A percentile compares a stretch with the other conserved stretches of the same genome.
phyloP scores from a whole-genome alignment of 2,113 vertebrate species.

The Gavia stellata region DNA sequence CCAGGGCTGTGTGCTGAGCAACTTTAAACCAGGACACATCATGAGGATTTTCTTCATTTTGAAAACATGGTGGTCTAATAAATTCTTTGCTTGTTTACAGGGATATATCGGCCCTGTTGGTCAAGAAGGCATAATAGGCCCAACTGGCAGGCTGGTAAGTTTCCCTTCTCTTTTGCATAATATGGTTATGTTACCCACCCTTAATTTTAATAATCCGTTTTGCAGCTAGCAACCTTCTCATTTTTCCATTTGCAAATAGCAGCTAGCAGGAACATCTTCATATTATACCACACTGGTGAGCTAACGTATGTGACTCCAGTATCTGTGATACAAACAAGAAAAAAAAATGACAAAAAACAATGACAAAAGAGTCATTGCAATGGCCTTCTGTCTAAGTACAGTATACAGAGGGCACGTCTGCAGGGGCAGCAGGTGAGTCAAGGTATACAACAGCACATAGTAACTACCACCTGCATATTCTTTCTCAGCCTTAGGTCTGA shows the following conservation, averaged over 20 bases:
- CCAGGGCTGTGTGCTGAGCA: not conserved
- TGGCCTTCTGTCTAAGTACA: not conserved
- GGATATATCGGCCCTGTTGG: slow-evolving; percentile 87
- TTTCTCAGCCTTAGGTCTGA: not conserved
- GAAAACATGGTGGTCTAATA: not conserved
- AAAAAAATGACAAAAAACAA: not conserved
- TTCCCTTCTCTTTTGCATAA: not conserved
- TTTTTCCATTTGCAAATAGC: not conserved
- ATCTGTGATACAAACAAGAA: not conserved
- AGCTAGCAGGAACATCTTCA: not conserved
- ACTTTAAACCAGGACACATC: not conserved
- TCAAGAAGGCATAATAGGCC: slow-evolving; percentile 85
- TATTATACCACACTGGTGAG: not conserved
- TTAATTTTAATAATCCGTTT: not conserved
- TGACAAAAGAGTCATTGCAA: not conserved
- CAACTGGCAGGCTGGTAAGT: slow-evolving; percentile 83
- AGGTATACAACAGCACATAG: not conserved
- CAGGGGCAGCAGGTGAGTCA: not conserved
- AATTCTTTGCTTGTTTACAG: slow-evolving; percentile 71
- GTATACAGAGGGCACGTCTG: not conserved
- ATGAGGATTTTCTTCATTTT: not conserved
- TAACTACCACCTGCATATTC: not conserved
- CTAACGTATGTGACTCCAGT: not conserved
- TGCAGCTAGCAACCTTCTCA: not conserved
- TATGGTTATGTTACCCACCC: not conserved